These are phyloP conservation scores for Cepaea nemoralis DNA, from an alignment of 1,140 invertebrate species.

Conservation along the genomic window DNA sequence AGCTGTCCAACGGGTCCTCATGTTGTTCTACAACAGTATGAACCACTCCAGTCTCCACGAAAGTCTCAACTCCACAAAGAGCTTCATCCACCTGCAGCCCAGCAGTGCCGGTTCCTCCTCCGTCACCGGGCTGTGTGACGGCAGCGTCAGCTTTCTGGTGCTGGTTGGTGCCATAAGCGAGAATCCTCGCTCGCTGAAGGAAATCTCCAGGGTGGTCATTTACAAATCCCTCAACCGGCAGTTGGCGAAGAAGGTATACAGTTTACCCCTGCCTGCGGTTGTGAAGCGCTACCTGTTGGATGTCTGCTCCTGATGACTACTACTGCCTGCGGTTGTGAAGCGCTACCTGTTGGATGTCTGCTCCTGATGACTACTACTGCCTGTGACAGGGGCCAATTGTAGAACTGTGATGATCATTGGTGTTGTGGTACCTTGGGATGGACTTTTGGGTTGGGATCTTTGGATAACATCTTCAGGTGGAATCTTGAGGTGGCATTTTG, in stretches of 20 bases:
- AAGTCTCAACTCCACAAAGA: conserved; percentile 60
- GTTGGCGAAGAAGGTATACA: conserved; percentile 52
- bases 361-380: too few relatives aligned
- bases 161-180: conserved; percentile 58
- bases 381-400: too few relatives aligned
- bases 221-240: conserved; percentile 62
- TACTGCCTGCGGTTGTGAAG: too few relatives aligned
- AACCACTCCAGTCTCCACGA: conserved; percentile 61
- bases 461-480: too few relatives aligned
- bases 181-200: conserved; percentile 62
- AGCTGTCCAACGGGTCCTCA: conserved; percentile 57
- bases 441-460: too few relatives aligned
- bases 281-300: conserved; percentile 65
- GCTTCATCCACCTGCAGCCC: conserved; percentile 56
- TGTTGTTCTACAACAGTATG: conserved; percentile 69
- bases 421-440: too few relatives aligned
- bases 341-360: too few relatives aligned
- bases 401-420: too few relatives aligned
- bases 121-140: conserved; percentile 37
- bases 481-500: too few relatives aligned
- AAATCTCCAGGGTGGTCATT: conserved; percentile 65
- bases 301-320: conserved; percentile 41
- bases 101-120: neutral
- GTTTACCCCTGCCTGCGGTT: conserved; percentile 60
- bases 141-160: conserved; percentile 49